Evolutionary conservation across 2,113 vertebrate species (phyloP), one percentile per base, ranked within the genome.

Genomic region (Platichthys stellatus): DNA sequence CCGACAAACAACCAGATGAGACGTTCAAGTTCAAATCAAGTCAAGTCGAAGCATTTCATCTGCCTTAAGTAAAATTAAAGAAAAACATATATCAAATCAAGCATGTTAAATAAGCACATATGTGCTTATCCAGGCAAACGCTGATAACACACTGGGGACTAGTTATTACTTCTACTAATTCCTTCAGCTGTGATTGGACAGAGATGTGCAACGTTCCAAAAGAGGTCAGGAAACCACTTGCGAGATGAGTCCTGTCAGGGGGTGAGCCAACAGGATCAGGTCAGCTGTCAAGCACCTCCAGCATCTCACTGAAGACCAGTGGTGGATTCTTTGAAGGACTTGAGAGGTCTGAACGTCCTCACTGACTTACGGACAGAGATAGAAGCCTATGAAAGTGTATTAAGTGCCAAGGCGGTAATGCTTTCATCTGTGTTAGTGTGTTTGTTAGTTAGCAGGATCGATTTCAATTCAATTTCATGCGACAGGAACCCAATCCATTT

Each of bases 121-220:
- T 67, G 72, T 80, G 75, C 35, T 78, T 53, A 78, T 53, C 53
- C 28, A 88, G 57, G 77, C 68, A 58, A 68, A 24, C 8, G 10
- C n/a, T 10, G 18, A 45, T 49, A 69, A 20, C 24, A 72, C 68
- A 74, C 23, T 5, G 2, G 61, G 40, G 56, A 76, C 31, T 31
- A 31, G 31, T 31, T 31, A 31, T 1, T 31, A 31, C 31, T 31
- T 31, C 1, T 31, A 1, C 31, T 74, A 63, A 78, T 77, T 83
- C 78, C 60, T 62, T 87, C 63, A 58, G 2, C 69, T 74, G 56
- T 70, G 76, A 88, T 84, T 71, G 72, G 86, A 70, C 71, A 74
- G 78, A 87, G 78, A 31, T 88, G 90, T 89, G 84, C 84, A 91
- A 79, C 74, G 77, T 91, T 89, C 81, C 78, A 82, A 92, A 92